Percentiles rank a stretch among this genome's conserved stretches.
These are phyloP conservation scores for Trochalopteron elliotii DNA, from an alignment of 2,113 vertebrate species.

Conservation along the genomic window DNA sequence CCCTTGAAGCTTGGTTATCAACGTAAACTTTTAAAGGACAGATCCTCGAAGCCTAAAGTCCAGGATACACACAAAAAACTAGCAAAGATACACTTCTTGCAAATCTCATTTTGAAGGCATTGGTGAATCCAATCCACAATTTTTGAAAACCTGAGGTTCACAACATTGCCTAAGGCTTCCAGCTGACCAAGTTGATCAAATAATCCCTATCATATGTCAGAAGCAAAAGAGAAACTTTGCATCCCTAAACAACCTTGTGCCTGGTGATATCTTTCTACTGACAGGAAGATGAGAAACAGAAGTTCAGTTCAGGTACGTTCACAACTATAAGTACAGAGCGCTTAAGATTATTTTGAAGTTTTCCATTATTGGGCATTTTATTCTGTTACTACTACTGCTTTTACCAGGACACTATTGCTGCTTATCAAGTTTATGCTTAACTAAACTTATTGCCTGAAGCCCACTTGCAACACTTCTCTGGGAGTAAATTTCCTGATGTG, in stretches of 20 bases:
- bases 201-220: neutral
- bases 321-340: neutral
- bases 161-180: neutral
- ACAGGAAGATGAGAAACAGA: neutral
- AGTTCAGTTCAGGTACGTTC: neutral
- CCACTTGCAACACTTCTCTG: neutral
- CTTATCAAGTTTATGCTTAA: neutral
- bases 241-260: neutral
- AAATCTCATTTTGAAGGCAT: neutral
- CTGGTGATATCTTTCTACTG: neutral
- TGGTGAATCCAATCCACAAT: neutral
- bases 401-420: neutral
- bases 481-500: neutral
- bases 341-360: neutral
- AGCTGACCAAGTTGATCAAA: neutral
- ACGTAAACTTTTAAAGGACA: neutral
- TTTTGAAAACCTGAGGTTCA: neutral
- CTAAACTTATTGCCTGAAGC: neutral
- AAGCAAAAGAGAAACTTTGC: neutral
- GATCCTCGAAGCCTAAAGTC: neutral
- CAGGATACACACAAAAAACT: neutral
- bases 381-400: neutral
- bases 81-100: neutral
- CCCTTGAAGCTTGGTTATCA: neutral
- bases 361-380: neutral